Percentiles rank a stretch among this genome's conserved stretches.
Conservation (phyloP, 2,888 invertebrate genomes). For the Biston stratarius region DNA sequence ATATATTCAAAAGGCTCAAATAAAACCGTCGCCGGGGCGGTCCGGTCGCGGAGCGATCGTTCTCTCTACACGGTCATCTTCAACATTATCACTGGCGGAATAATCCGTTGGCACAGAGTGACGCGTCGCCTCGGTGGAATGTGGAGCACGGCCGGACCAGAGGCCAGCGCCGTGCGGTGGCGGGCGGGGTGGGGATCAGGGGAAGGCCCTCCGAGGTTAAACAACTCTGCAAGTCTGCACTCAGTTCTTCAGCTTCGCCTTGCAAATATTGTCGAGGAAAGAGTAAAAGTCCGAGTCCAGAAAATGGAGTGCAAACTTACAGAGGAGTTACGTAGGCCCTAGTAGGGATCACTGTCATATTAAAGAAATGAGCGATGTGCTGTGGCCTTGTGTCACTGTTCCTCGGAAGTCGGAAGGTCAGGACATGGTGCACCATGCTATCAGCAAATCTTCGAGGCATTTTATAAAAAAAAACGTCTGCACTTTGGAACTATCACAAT, state of each 20-base stretch:
- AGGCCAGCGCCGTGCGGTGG: constrained; percentile 14
- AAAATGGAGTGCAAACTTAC: not conserved
- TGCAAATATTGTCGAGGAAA: constrained; percentile 5
- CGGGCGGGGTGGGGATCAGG: not conserved
- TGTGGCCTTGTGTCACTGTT: constrained; percentile 2
- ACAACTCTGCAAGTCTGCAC: constrained; percentile 4
- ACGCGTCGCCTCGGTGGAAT: constrained; percentile 51
- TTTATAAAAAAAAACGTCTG: not conserved
- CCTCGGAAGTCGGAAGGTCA: not conserved
- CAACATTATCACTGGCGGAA: constrained; percentile 69
- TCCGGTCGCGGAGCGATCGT: constrained; percentile 50
- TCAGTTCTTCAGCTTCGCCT: not conserved
- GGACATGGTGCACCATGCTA: constrained; percentile 1
- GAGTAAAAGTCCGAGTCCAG: not conserved
- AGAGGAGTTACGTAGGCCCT: not conserved
- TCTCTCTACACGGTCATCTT: constrained; percentile 41
- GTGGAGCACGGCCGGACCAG: constrained; percentile 32
- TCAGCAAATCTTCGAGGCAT: constrained; percentile 2
- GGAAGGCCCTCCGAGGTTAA: not conserved
- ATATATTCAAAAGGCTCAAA: constrained; percentile 86
- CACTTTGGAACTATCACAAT: not conserved
- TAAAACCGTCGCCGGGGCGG: constrained; percentile 71
- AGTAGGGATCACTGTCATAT: constrained; percentile 1
- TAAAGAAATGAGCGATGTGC: not conserved
- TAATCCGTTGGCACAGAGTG: constrained; percentile 59